Evolutionary conservation across 2,113 vertebrate genomes (phyloP).

Genomic region (Cephalopterus ornatus): DNA sequence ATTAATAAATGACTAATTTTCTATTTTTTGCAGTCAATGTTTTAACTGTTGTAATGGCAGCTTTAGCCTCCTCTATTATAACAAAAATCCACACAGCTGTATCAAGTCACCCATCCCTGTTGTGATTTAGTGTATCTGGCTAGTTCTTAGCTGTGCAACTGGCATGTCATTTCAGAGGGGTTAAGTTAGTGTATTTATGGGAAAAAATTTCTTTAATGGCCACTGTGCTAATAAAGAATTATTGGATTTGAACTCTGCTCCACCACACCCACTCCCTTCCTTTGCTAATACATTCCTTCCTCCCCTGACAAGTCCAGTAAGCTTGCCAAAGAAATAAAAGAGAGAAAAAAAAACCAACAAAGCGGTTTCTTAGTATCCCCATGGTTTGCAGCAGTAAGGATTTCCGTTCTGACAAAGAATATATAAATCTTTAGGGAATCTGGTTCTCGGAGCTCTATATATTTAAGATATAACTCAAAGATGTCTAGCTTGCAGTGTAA

Average conservation of each 20-base stretch:
- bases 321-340: not conserved
- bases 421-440: not conserved
- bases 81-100: not conserved
- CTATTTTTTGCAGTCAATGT: not conserved
- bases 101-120: not conserved
- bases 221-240: not conserved
- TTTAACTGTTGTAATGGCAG: not conserved
- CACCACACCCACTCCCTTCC: not conserved
- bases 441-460: not conserved
- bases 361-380: not conserved
- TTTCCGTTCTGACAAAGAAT: not conserved
- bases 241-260: not conserved
- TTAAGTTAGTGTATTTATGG: not conserved
- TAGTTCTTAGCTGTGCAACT: not conserved
- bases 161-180: not conserved
- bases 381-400: not conserved
- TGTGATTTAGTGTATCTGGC: not conserved
- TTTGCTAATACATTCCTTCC: constrained; percentile 18
- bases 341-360: no score
- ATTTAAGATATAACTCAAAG: not conserved
- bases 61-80: not conserved
- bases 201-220: not conserved
- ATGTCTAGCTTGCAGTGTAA: not conserved
- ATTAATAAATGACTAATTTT: not conserved
- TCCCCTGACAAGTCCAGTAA: not conserved